Conservation (phyloP, 2,797 vertebrate species). For the Onychomys leucogaster region DNA sequence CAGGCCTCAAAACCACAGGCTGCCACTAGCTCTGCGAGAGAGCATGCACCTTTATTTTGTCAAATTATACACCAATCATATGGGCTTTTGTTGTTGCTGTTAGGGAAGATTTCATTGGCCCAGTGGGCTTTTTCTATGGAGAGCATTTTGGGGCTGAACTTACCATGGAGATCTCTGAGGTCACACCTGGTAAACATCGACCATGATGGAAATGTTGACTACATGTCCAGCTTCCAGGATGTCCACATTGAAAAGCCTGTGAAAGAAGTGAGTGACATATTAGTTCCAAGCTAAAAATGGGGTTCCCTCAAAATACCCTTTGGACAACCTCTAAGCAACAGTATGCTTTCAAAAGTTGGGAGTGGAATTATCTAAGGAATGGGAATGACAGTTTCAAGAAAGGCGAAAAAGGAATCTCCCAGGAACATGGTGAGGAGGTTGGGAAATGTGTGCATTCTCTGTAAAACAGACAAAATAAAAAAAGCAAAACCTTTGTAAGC, state of each 20-base stretch:
- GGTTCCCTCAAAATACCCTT: not conserved
- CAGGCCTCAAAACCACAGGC: not conserved
- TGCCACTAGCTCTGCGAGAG: not conserved
- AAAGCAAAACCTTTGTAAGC: constrained; percentile 23
- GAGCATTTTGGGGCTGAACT: constrained; percentile 91
- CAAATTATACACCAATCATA: constrained; percentile 50
- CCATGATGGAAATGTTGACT: constrained; percentile 91
- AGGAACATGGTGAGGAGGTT: not conserved
- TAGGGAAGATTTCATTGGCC: constrained; percentile 90
- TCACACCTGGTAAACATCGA: constrained; percentile 88
- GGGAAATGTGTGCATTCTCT: constrained; percentile 20
- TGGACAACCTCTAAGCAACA: not conserved
- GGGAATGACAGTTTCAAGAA: constrained; percentile 12
- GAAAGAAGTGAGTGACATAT: constrained; percentile 90
- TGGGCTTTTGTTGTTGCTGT: constrained; percentile 29
- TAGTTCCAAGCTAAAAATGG: not conserved
- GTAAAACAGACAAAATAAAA: constrained; percentile 36
- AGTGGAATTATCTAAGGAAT: not conserved
- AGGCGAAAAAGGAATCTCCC: not conserved
- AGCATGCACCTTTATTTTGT: not conserved
- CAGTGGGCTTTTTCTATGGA: constrained; percentile 94
- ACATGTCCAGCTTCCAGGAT: constrained; percentile 93
- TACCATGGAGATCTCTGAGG: constrained; percentile 96
- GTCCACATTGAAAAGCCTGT: constrained; percentile 90
- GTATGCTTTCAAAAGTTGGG: constrained; percentile 40